Evolutionary conservation across 2,888 invertebrate genomes (phyloP).

Genomic region (Diogma glabrata): DNA sequence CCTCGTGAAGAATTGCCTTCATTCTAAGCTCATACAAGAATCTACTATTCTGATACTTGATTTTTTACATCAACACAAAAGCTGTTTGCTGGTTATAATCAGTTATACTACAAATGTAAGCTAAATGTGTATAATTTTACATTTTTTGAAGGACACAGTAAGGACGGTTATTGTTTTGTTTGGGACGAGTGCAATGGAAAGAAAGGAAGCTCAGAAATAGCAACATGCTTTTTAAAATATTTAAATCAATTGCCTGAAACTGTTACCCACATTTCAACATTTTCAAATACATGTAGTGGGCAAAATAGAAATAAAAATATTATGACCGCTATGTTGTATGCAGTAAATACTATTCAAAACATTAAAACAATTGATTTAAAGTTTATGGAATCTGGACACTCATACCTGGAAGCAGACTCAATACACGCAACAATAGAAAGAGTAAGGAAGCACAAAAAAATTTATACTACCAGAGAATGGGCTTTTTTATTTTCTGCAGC

Average conservation of each 20-base stretch:
- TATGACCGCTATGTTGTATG: neutral
- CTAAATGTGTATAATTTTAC: neutral
- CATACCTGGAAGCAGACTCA: neutral
- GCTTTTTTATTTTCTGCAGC: neutral
- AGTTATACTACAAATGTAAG: neutral
- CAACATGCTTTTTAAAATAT: neutral
- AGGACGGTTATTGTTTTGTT: neutral
- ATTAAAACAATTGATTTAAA: neutral
- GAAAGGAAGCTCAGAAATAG: neutral
- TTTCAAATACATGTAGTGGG: neutral
- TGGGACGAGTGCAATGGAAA: neutral
- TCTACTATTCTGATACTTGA: no score
- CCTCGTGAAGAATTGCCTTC: no score
- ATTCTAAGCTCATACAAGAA: no score
- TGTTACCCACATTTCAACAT: neutral
- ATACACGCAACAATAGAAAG: neutral
- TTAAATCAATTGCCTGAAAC: neutral
- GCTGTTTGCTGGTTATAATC: no score
- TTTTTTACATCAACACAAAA: no score
- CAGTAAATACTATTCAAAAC: neutral
- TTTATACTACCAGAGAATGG: neutral
- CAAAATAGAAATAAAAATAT: neutral
- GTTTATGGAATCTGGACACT: neutral
- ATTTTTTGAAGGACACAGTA: neutral
- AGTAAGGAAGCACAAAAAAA: neutral